Percentiles rank a stretch among this genome's conserved stretches.
phyloP scores from a whole-genome alignment of 92 coral and sea anemone species.

The Scolanthus callimorphus region DNA sequence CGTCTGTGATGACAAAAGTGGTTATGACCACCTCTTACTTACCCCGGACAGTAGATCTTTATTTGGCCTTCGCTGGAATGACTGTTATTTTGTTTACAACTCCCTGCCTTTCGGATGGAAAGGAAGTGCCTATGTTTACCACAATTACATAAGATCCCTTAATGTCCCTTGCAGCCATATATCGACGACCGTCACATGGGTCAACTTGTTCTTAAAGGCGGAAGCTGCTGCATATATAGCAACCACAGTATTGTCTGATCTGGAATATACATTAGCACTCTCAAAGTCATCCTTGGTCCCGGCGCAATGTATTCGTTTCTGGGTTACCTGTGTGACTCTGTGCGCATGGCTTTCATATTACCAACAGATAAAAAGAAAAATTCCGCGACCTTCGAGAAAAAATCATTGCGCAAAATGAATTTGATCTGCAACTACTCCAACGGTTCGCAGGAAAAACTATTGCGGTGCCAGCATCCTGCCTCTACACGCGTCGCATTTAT shows the following conservation, averaged over 20 bases:
- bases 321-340: slow-evolving; percentile 32
- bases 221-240: slow-evolving; percentile 33
- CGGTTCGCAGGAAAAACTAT: slow-evolving; percentile 39
- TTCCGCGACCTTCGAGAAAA: slow-evolving; percentile 23
- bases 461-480: slow-evolving; percentile 25
- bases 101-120: slow-evolving; percentile 46
- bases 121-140: slow-evolving; percentile 41
- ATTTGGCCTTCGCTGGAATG: slow-evolving; percentile 46
- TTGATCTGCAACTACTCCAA: slow-evolving; percentile 16
- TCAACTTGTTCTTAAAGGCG: slow-evolving; percentile 22
- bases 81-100: slow-evolving; percentile 17
- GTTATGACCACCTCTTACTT: slow-evolving; percentile 36
- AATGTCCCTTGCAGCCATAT: too few relatives aligned
- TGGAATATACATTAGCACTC: slow-evolving; percentile 38
- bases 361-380: slow-evolving; percentile 36
- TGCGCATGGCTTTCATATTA: slow-evolving; percentile 26
- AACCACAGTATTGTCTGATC: slow-evolving; percentile 16
- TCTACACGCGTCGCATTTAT: slow-evolving; percentile 24
- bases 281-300: slow-evolving; percentile 32
- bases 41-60: slow-evolving; percentile 32
- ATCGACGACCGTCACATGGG: slow-evolving; percentile 42
- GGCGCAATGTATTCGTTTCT: slow-evolving; percentile 21
- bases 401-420: slow-evolving; percentile 11
- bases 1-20: slow-evolving; percentile 51
- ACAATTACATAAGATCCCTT: slow-evolving; percentile 24